phyloP scores from a whole-genome alignment of 2,888 invertebrate species.

The Artemia sinica region DNA sequence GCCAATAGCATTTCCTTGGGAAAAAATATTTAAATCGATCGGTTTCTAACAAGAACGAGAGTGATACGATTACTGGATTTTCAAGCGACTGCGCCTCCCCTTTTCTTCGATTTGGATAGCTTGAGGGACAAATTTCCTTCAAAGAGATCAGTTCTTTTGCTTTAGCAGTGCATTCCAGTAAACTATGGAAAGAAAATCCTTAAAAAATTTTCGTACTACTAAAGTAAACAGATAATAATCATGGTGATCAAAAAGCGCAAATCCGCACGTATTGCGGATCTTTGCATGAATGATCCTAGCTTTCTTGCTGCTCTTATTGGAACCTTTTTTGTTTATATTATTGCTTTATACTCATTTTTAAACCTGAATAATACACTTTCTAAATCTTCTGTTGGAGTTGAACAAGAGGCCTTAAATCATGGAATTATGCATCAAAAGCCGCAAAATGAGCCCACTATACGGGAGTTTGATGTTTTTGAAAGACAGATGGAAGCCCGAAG shows the following conservation, averaged over 20 bases:
- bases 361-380: slow-evolving; percentile 2
- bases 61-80: not conserved
- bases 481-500: not conserved
- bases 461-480: not conserved
- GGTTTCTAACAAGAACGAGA: not conserved
- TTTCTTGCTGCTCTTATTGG: slow-evolving; percentile 1
- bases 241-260: not conserved
- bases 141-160: too few relatives aligned
- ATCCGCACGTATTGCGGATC: not conserved
- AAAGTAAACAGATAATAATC: not conserved
- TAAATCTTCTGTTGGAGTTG: not conserved
- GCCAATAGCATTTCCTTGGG: too few relatives aligned
- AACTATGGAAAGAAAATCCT: too few relatives aligned
- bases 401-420: not conserved
- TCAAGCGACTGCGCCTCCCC: slow-evolving; percentile 8
- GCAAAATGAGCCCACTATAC: not conserved
- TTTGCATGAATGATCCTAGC: slow-evolving; percentile 3
- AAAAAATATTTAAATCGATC: too few relatives aligned
- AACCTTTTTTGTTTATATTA: not conserved
- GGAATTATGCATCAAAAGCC: not conserved
- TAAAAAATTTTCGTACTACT: too few relatives aligned
- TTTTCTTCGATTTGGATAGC: not conserved
- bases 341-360: slow-evolving; percentile 1
- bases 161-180: too few relatives aligned
- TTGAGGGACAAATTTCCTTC: too few relatives aligned